Conservation (phyloP, 2,888 invertebrate genomes). For the Agrochola lota region DNA sequence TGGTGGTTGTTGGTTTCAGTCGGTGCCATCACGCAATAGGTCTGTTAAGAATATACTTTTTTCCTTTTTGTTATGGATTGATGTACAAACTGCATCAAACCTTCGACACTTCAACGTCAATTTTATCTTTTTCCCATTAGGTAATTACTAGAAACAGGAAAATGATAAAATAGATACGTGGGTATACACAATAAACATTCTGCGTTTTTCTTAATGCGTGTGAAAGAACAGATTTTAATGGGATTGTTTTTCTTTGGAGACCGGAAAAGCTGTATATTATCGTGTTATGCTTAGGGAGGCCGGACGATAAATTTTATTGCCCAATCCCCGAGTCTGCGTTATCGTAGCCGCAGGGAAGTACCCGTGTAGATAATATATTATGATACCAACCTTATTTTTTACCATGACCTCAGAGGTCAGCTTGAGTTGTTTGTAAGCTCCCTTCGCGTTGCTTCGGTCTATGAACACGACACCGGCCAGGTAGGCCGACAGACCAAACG, state of each 20-base stretch:
- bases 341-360: slow-evolving; percentile 37
- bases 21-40: background rate
- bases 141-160: background rate
- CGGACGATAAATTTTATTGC: slow-evolving; percentile 58
- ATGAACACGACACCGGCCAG: slow-evolving; percentile 92
- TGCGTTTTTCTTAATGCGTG: slow-evolving; percentile 12
- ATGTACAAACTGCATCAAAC: background rate
- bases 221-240: slow-evolving; percentile 45
- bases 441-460: slow-evolving; percentile 89
- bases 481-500: slow-evolving; percentile 91
- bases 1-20: slow-evolving; percentile 11
- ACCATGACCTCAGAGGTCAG: slow-evolving; percentile 87
- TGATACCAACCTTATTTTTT: slow-evolving; percentile 81
- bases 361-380: slow-evolving; percentile 69
- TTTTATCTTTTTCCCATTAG: background rate
- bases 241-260: slow-evolving; percentile 49
- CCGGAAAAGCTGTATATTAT: slow-evolving; percentile 45
- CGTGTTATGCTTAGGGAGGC: slow-evolving; percentile 50
- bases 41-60: background rate
- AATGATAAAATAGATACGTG: background rate
- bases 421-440: slow-evolving; percentile 87
- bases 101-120: background rate
- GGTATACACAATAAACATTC: background rate
- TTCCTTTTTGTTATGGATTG: background rate
- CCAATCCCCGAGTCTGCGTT: slow-evolving; percentile 42